Evolutionary conservation across 2,888 invertebrate genomes (phyloP).

Genomic region (Harpalus rufipes): DNA sequence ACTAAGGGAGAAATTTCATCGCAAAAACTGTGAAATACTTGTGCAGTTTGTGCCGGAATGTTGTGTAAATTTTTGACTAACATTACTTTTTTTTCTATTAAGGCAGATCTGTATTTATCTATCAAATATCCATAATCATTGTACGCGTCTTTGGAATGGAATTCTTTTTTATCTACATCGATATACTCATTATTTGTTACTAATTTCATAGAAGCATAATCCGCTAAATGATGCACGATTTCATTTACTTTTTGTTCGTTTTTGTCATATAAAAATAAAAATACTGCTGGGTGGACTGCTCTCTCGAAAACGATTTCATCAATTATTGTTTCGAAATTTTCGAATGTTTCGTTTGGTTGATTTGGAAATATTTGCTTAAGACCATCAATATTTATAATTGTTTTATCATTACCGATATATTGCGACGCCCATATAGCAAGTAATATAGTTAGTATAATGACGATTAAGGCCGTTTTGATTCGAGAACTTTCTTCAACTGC

Average conservation of each 20-base stretch:
- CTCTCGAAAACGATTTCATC: slow-evolving; percentile 28
- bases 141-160: slow-evolving; percentile 15
- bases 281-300: slow-evolving; percentile 57
- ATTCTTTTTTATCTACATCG: slow-evolving; percentile 31
- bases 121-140: slow-evolving; percentile 60
- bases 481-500: neutral
- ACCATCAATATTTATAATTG: neutral
- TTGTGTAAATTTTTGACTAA: slow-evolving; percentile 74
- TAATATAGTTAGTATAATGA: neutral
- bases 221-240: slow-evolving; percentile 51
- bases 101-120: slow-evolving; percentile 47
- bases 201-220: slow-evolving; percentile 25
- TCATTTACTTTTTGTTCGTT: slow-evolving; percentile 28
- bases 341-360: slow-evolving; percentile 54
- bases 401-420: neutral
- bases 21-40: slow-evolving; percentile 80
- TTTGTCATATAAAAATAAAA: slow-evolving; percentile 58
- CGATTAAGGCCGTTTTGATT: neutral
- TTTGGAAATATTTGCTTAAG: slow-evolving; percentile 39
- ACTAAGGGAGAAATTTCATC: slow-evolving; percentile 79
- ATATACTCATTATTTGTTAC: slow-evolving; percentile 38
- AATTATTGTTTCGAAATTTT: slow-evolving; percentile 27
- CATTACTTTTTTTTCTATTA: slow-evolving; percentile 71
- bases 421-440: neutral
- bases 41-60: slow-evolving; percentile 75